Evolutionary conservation across 2,797 vertebrate species (phyloP), one percentile per base, ranked within the genome.

Genomic region (Kryptopterus vitreolus): DNA sequence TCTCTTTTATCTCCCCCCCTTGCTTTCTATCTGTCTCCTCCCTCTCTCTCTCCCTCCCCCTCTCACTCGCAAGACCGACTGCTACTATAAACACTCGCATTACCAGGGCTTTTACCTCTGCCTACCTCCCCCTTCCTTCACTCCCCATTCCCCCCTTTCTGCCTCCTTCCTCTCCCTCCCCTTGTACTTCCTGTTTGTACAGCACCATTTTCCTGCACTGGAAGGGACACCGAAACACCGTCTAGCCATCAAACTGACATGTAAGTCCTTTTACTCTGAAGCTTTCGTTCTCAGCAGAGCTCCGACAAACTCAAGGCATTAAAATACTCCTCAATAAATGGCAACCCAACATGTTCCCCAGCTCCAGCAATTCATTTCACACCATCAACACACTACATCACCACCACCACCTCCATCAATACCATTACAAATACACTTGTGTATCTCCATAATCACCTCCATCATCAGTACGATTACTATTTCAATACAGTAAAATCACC

Each of bases 171-270:
- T 22, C 75, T 11, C 6, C 4, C 24, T 5, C 10, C 2, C n/a
- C 7, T 65, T 15, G 48, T 24, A 53, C 35, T 82, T 82, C 81
- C 81, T 74, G 59, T 78, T 78, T 82, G 53, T 72, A 55, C 66
- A 61, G 22, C 73, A 52, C 57, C 48, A 15, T 33, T 66, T 35
- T 13, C 5, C 63, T 76, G 46, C 58, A 71, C 3, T 53, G 15
- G 31, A 31, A 76, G 22, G 15, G 43, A 33, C 43, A 38, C 26
- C 75, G 71, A 29, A 69, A 15, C 12, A 59, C 12, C 18, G 22
- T 33, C 29, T 18, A 18, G 29, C 58, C 15, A 26, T 24, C 3
- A n/a, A 65, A 2, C 38, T 22, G 9, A 4, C 38, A 20, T 48
- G 16, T 11, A 43, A 13, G 35, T n/a, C n/a, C 15, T 24, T 63